Evolutionary conservation across 1,140 invertebrate genomes (phyloP), one percentile per base, ranked within the genome.

Genomic region (Anoplolepis gracilipes): DNA sequence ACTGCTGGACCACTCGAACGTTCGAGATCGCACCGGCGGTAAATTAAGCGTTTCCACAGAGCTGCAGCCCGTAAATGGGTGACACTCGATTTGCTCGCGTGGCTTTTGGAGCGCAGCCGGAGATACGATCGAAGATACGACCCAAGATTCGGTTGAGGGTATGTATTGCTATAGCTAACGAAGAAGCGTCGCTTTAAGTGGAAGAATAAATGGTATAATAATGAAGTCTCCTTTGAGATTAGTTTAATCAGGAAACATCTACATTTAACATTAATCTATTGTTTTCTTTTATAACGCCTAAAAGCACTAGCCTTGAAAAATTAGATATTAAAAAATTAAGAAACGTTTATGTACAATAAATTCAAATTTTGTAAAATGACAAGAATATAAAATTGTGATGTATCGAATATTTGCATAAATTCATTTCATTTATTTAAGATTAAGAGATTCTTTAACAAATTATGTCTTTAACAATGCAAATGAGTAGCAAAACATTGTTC

Each of bases 21-120:
- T 75, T 73, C 53, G 36, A 57, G 53, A 70, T 85, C 55, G 84
- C 75, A 49, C 36, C 69, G 61, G 1, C 77, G 87, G 53, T 89
- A 89, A 89, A 89, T 84, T 84, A 89, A 89, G 65, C 78, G 69
- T 84, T 84, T 89, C 53, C 55, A 82, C 73, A 46, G 57, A 46
- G 36, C 33, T 67, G 59, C 59, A 64, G 33, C 70, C n/a, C 85
- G 65, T 79, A 87, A 89, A 89, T 79, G 61, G 72, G 57, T 57
- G 87, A 84, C 85, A 59, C 78, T 89, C 85, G 85, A 84, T 78
- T 89, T 70, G 28, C 57, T 88, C 55, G 53, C 36, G 42, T 42
- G 36, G 78, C 78, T 82, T 82, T 61, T 28, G 33, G 67, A 84
- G 85, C 72, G 13, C 42, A 81, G 55, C 39, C 73, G 53, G 39